Percentiles rank a stretch among this genome's conserved stretches.
phyloP scores from a whole-genome alignment of 2,888 invertebrate species.

The Ceramica pisi region DNA sequence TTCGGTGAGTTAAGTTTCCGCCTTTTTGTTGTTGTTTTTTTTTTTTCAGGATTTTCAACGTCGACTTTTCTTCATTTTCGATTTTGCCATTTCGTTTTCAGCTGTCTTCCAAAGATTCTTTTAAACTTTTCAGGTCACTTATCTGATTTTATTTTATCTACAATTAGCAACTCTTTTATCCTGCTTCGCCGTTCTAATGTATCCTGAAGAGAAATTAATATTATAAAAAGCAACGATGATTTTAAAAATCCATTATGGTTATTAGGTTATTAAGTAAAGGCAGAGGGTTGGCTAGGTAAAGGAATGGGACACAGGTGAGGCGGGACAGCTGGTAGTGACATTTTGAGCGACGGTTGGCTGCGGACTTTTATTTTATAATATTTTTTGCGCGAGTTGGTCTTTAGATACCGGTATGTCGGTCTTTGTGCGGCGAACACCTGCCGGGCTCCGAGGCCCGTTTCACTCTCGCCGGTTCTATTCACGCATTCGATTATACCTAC shows the following conservation, averaged over 20 bases:
- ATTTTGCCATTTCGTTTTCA: not conserved
- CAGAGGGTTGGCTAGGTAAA: slow-evolving; percentile 65
- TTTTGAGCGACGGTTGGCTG: slow-evolving; percentile 77
- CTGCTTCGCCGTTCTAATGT: slow-evolving; percentile 6
- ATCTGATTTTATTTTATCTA: slow-evolving; percentile 7
- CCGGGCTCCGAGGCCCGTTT: slow-evolving; percentile 72
- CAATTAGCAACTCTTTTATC: slow-evolving; percentile 31
- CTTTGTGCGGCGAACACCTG: slow-evolving; percentile 86
- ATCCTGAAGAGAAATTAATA: slow-evolving; percentile 11
- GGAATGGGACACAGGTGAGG: slow-evolving; percentile 76
- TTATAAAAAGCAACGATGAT: slow-evolving; percentile 35
- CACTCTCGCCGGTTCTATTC: slow-evolving; percentile 75
- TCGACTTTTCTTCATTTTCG: slow-evolving; percentile 3
- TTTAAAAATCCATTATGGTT: slow-evolving; percentile 52
- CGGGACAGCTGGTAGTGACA: slow-evolving; percentile 85
- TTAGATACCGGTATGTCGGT: slow-evolving; percentile 70
- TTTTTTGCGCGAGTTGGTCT: slow-evolving; percentile 79
- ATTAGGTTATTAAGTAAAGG: slow-evolving; percentile 60
- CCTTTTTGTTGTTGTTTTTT: slow-evolving; percentile 47
- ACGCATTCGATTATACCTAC: slow-evolving; percentile 64
- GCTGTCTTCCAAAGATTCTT: not conserved
- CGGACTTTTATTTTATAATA: slow-evolving; percentile 74
- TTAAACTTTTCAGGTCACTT: slow-evolving; percentile 8
- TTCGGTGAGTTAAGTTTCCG: slow-evolving; percentile 74
- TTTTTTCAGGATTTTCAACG: slow-evolving; percentile 26